Evolutionary conservation across 2,113 vertebrate species (phyloP).

Genomic region (Peucedramus taeniatus): DNA sequence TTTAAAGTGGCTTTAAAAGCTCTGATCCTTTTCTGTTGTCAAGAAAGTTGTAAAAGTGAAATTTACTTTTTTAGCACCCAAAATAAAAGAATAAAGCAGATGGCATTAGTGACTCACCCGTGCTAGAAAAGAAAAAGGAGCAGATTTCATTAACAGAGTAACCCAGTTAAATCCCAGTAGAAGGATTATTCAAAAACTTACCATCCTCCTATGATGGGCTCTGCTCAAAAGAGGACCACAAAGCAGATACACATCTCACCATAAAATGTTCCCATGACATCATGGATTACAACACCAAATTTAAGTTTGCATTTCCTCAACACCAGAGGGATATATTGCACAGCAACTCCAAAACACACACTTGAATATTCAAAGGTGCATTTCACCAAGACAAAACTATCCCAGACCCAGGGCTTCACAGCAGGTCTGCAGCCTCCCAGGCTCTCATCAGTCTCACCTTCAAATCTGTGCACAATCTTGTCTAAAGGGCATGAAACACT

Average conservation of each 20-base stretch:
- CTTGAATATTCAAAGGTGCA: not conserved
- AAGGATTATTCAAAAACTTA: not conserved
- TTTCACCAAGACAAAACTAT: not conserved
- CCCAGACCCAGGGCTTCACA: not conserved
- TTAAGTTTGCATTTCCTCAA: not conserved
- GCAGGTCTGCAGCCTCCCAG: not conserved
- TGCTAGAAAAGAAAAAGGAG: not conserved
- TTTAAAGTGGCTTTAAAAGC: not conserved
- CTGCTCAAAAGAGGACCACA: not conserved
- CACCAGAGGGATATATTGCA: not conserved
- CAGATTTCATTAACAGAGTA: not conserved
- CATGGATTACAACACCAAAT: not conserved
- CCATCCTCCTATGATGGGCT: not conserved
- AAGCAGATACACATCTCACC: not conserved
- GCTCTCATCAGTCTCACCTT: rapidly evolving
- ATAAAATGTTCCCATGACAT: not conserved
- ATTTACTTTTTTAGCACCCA: not conserved
- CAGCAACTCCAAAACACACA: not conserved
- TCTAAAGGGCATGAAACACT: not conserved
- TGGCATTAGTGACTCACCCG: not conserved
- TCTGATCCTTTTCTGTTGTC: not conserved
- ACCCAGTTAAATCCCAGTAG: not conserved
- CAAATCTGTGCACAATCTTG: not conserved
- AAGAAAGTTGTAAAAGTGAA: not conserved
- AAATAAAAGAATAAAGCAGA: not conserved